A percentile compares a stretch with the other conserved stretches of the same genome.
These are phyloP conservation scores for Dasyprocta punctata DNA, from an alignment of 2,113 vertebrate genomes.

Conservation along the genomic window DNA sequence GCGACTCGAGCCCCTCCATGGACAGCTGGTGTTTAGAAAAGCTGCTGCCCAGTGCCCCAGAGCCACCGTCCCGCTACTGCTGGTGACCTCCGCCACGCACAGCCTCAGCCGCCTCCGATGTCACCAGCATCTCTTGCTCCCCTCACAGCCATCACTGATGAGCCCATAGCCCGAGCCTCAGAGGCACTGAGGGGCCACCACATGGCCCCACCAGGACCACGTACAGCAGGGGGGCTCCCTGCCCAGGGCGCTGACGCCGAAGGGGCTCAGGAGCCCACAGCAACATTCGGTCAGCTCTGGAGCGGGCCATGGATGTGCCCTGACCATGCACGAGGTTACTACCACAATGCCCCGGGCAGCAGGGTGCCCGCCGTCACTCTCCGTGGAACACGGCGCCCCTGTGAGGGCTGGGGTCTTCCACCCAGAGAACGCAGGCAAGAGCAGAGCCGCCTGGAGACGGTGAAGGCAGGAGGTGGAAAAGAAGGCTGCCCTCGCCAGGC, in stretches of 20 bases:
- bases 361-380: background rate
- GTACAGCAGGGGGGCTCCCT: background rate
- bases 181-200: background rate
- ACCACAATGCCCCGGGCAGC: background rate
- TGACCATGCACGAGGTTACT: background rate
- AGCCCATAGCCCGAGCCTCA: background rate
- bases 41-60: no score
- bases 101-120: background rate
- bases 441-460: background rate
- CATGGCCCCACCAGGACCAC: background rate
- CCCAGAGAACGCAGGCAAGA: background rate
- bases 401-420: background rate
- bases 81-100: rapidly evolving
- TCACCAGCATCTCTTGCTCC: background rate
- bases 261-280: background rate
- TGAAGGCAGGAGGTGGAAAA: background rate
- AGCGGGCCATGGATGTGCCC: background rate
- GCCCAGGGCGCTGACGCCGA: background rate
- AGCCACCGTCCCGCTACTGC: background rate
- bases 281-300: background rate
- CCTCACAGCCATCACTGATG: rapidly evolving
- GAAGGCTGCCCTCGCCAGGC: rapidly evolving
- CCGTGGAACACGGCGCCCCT: background rate
- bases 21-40: background rate
- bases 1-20: background rate